Conservation (phyloP, 2,113 vertebrate species). For the Bettongia penicillata region DNA sequence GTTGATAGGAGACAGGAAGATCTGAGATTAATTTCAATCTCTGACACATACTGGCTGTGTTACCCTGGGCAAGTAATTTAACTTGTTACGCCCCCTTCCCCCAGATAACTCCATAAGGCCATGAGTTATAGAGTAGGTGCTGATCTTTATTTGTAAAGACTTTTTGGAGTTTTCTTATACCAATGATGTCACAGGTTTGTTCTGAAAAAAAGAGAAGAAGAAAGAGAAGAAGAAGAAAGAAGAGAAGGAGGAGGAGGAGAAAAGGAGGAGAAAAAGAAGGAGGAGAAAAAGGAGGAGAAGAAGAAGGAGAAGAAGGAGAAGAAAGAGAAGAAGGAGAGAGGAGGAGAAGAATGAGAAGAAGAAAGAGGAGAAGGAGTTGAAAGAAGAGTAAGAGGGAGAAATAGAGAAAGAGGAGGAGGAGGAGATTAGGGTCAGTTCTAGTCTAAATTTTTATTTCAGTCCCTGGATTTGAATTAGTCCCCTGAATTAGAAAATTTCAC, state of each 20-base stretch:
- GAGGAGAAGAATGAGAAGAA: not conserved
- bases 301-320: not conserved
- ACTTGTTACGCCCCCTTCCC: not conserved
- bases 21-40: not conserved
- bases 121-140: not conserved
- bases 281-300: not conserved
- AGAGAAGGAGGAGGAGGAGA: not conserved
- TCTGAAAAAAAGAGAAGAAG: not conserved
- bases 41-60: not conserved
- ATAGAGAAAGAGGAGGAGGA: not conserved
- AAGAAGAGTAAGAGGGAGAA: too few relatives aligned
- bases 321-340: not conserved
- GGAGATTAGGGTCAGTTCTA: not conserved
- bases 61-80: not conserved
- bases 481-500: not conserved
- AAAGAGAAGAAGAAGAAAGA: too few relatives aligned
- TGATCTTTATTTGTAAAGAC: not conserved
- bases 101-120: not conserved
- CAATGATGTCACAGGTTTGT: not conserved
- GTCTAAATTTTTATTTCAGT: not conserved
- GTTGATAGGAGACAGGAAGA: not conserved
- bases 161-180: not conserved
- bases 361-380: too few relatives aligned
- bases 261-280: not conserved
- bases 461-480: not conserved